Conservation (phyloP, 2,797 vertebrate species). For the Percopsis omiscomaycus region DNA sequence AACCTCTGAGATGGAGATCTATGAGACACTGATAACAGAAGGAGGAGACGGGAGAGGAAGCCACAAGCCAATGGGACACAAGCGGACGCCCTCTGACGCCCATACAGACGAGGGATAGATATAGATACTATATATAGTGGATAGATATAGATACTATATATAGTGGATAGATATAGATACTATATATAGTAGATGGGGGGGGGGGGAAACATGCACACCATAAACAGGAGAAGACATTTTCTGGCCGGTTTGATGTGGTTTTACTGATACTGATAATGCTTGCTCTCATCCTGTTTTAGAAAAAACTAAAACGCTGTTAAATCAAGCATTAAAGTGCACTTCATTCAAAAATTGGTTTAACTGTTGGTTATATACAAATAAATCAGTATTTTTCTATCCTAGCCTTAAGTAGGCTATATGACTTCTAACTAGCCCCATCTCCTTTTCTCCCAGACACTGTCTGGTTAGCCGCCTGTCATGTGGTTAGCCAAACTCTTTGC, state of each 20-base stretch:
- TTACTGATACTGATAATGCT: neutral
- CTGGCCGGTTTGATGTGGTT: neutral
- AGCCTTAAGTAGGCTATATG: conserved; percentile 3
- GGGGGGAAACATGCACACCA: too few species aligned
- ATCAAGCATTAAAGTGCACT: too few species aligned
- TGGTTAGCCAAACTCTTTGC: conserved; percentile 21
- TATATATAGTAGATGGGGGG: too few species aligned
- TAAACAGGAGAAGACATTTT: too few species aligned
- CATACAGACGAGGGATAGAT: neutral
- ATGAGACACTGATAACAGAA: conserved; percentile 30
- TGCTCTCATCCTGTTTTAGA: neutral
- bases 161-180: too few species aligned
- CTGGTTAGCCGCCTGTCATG: conserved; percentile 17
- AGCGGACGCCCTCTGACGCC: too few species aligned
- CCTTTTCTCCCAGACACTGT: neutral
- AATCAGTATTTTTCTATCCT: neutral
- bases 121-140: neutral
- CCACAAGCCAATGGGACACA: conserved; percentile 6
- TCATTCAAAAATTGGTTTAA: neutral
- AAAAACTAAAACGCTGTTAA: too few species aligned
- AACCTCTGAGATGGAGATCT: conserved; percentile 47
- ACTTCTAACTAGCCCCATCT: neutral
- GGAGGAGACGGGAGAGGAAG: conserved; percentile 6
- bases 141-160: neutral
- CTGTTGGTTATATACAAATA: neutral